Evolutionary conservation across 2,888 invertebrate genomes (phyloP), one percentile per base, ranked within the genome.

Genomic region (Selenia dentaria): DNA sequence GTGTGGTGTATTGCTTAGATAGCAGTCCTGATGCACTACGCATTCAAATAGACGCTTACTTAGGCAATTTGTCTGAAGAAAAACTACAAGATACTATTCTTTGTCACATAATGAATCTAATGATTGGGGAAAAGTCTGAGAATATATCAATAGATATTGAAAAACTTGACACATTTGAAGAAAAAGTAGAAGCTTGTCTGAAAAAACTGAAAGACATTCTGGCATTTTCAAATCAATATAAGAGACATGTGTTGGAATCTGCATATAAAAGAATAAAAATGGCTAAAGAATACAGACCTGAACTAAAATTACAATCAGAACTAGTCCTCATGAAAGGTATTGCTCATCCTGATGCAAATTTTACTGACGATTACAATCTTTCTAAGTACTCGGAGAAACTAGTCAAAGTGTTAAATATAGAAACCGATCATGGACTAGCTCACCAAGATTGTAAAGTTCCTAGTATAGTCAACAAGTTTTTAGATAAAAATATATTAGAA

Each of bases 11-110:
- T 34, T 75, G 74, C 33, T 52, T 77, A 36, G 75, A 75, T 44
- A 73, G 74, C 48, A 74, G 74, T 46, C 75, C 76, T 5, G 72
- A 71, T 31, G 67, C 64, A 1, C 37, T 74, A 2, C 58, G 62
- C 6, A 54, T 49, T 0, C 72, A 73, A 26, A 52, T 76, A 6
- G 59, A 67, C 9, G 66, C 68, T 3, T 64, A 73, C 47, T 33
- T 71, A 3, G 73, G 74, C 6, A 54, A 64, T 16, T 33, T 64
- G n/a, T 57, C 64, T 5, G 62, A 70, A 0, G 26, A 39, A 3
- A 52, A 70, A 25, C 59, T 74, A 2, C 67, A 75, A 33, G 63
- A 70, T 39, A 46, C 50, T 16, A 59, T 74, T 6, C 49, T 71
- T 2, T 48, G 64, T 45, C 69, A 74, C 48, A 62, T 73, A 51